These are phyloP conservation scores for Hetaerina titia DNA, from an alignment of 2,888 invertebrate genomes.

Conservation along the genomic window DNA sequence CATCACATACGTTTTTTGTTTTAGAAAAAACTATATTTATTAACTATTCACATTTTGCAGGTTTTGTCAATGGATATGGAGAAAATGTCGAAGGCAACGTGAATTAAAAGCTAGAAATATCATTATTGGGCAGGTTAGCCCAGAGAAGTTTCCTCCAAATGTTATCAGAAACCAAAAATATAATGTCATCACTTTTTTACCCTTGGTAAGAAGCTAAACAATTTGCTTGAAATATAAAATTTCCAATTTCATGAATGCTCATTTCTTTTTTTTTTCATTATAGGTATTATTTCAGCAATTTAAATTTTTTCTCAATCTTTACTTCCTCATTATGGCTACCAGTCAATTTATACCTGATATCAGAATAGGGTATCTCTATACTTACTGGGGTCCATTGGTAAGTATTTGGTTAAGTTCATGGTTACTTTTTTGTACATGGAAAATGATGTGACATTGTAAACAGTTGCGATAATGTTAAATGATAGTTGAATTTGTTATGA, in stretches of 20 bases:
- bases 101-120: constrained; percentile 89
- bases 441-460: no score
- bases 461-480: no score
- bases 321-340: constrained; percentile 98
- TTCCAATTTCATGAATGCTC: constrained; percentile 3
- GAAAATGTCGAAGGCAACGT: constrained; percentile 85
- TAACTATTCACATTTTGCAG: constrained; percentile 77
- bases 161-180: constrained; percentile 99
- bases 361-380: constrained; percentile 97
- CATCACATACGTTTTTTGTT: no score
- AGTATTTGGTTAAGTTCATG: constrained; percentile 73
- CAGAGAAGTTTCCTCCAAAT: constrained; percentile 94
- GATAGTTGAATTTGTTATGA: no score
- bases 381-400: constrained; percentile 98
- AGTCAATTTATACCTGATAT: constrained; percentile 99
- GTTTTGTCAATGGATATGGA: constrained; percentile 87
- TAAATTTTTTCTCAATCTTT: constrained; percentile 98
- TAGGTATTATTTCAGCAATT: constrained; percentile 98
- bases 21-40: no score
- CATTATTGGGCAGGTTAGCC: constrained; percentile 86
- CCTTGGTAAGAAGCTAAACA: constrained; percentile 78
- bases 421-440: background rate
- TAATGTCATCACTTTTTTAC: constrained; percentile 93
- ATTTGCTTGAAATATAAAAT: background rate
- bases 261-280: constrained; percentile 68